Percentiles rank a stretch among this genome's conserved stretches.
These are phyloP conservation scores for Ephydatia muelleri DNA, from an alignment of 37 sponge, comb jelly and placozoan genomes.

Conservation along the genomic window DNA sequence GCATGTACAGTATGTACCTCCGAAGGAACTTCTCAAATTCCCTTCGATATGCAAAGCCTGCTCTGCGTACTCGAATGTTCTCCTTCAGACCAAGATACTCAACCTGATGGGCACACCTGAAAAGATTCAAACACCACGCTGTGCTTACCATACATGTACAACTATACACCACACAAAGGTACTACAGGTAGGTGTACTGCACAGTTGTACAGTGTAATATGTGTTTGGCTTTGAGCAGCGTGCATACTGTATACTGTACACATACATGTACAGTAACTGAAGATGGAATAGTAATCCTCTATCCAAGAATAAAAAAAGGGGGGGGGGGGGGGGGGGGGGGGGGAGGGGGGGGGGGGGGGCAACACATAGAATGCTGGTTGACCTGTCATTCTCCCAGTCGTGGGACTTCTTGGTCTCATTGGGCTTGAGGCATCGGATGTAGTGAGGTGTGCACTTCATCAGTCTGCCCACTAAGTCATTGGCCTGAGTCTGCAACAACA, in stretches of 20 bases:
- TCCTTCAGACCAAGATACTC: slow-evolving; percentile 98
- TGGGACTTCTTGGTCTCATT: slow-evolving; percentile 95
- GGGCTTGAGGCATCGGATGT: slow-evolving; percentile 98
- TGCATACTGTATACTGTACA: background rate
- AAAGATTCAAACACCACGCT: background rate
- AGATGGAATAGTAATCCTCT: too few species aligned
- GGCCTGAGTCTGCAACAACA: slow-evolving; percentile 81
- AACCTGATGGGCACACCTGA: slow-evolving; percentile 91
- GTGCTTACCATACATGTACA: too few species aligned
- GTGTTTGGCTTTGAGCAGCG: background rate
- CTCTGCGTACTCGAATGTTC: slow-evolving; percentile 96
- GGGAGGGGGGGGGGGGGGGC: background rate
- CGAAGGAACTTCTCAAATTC: slow-evolving; percentile 93
- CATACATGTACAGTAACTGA: background rate
- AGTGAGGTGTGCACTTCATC: slow-evolving; percentile 94
- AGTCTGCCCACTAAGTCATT: slow-evolving; percentile 87
- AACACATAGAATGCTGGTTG: background rate
- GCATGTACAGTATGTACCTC: slow-evolving; percentile 31
- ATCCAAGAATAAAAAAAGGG: too few species aligned
- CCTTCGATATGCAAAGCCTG: slow-evolving; percentile 95
- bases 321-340: slow-evolving; percentile 7
- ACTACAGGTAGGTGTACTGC: too few species aligned
- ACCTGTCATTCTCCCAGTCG: slow-evolving; percentile 96
- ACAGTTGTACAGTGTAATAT: too few species aligned
- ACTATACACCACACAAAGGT: too few species aligned